Conservation (phyloP, 2,888 invertebrate species). For the Drosophila merina region DNA sequence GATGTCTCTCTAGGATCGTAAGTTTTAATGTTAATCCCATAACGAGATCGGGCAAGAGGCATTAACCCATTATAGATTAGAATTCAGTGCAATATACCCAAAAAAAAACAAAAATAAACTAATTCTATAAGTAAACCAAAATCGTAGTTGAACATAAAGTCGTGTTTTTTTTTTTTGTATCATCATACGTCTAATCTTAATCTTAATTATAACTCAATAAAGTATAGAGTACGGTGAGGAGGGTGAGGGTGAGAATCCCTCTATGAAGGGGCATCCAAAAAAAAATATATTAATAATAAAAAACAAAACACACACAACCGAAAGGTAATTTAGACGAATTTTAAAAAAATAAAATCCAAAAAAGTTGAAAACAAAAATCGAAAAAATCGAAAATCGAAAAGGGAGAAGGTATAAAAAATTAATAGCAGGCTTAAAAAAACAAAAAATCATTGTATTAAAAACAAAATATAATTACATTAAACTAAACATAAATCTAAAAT, state of each 20-base stretch:
- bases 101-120: constrained; percentile 1
- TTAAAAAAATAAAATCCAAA: constrained; percentile 53
- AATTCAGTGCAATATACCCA: constrained; percentile 66
- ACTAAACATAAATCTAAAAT: constrained; percentile 50
- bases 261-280: constrained; percentile 1
- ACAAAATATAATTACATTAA: constrained; percentile 46
- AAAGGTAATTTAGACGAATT: constrained; percentile 76
- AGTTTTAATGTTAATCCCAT: constrained; percentile 68
- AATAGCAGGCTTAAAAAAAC: constrained; percentile 63
- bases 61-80: constrained; percentile 32
- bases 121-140: constrained; percentile 54
- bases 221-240: not conserved
- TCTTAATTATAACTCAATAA: constrained; percentile 51
- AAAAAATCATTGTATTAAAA: constrained; percentile 61
- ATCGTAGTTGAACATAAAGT: constrained; percentile 58
- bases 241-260: not conserved
- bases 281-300: not conserved
- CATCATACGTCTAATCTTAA: constrained; percentile 59
- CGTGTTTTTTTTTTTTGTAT: constrained; percentile 69
- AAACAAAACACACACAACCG: constrained; percentile 20
- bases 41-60: constrained; percentile 19
- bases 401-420: constrained; percentile 15
- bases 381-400: constrained; percentile 27
- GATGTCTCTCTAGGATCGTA: constrained; percentile 46
- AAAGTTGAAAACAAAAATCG: constrained; percentile 32